Conservation (phyloP, 2,113 vertebrate genomes). For the Heterocephalus glaber region DNA sequence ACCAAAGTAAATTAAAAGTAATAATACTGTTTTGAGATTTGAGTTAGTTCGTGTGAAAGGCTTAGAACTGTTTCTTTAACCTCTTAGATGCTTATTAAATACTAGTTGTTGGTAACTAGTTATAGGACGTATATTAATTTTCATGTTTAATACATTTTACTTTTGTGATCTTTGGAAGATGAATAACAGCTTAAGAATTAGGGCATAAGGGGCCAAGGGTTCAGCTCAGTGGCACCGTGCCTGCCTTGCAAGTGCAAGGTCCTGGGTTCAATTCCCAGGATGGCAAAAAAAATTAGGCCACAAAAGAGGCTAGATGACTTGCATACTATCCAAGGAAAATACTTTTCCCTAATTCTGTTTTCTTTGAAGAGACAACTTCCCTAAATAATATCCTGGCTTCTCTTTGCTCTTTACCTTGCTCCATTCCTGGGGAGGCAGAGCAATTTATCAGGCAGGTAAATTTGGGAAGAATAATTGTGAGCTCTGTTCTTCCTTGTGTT, state of each 20-base stretch:
- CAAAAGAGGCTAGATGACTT: background rate
- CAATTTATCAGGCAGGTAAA: background rate
- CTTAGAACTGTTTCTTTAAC: background rate
- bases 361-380: background rate
- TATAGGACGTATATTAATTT: background rate
- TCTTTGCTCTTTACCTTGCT: background rate
- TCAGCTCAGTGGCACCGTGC: too few relatives aligned
- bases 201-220: too few relatives aligned
- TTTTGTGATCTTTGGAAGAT: background rate
- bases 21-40: background rate
- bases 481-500: too few relatives aligned
- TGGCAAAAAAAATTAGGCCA: too few relatives aligned
- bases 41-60: background rate
- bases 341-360: background rate
- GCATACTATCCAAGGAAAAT: background rate
- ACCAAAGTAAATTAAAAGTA: too few relatives aligned
- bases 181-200: background rate
- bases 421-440: background rate
- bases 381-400: background rate
- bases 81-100: background rate
- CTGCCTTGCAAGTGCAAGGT: too few relatives aligned
- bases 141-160: background rate
- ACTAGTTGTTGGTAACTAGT: background rate
- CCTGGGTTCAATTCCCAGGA: too few relatives aligned
- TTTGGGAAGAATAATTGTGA: background rate